Evolutionary conservation across 2,113 vertebrate species (phyloP).

Genomic region (Emydura subglobosa): DNA sequence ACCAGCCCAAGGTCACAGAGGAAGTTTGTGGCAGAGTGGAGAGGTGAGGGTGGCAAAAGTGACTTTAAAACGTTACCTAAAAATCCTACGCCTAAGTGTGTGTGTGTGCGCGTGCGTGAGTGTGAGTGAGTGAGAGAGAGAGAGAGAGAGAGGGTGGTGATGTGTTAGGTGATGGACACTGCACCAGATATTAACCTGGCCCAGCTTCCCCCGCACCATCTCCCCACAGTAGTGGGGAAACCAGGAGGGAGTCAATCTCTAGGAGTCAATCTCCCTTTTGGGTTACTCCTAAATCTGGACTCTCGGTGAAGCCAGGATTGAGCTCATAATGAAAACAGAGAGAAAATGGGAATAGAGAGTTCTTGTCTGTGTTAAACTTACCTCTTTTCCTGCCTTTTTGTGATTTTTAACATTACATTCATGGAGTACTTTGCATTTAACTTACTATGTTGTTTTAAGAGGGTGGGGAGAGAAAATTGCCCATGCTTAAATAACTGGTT

Average conservation of each 20-base stretch:
- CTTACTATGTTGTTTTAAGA: background rate
- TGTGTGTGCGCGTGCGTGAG: background rate
- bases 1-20: background rate
- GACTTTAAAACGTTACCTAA: background rate
- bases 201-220: background rate
- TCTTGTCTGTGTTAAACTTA: background rate
- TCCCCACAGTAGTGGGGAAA: background rate
- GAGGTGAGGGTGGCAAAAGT: background rate
- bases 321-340: background rate
- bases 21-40: background rate
- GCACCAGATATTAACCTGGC: background rate
- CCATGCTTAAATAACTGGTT: background rate
- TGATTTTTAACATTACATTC: background rate
- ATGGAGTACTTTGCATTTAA: background rate
- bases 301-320: background rate
- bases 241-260: background rate
- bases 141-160: no score
- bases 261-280: background rate
- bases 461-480: background rate
- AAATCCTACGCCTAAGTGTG: background rate
- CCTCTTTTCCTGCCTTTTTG: background rate
- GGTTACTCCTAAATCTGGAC: background rate
- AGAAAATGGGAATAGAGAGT: background rate
- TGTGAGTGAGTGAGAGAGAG: background rate
- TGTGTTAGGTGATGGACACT: background rate